Evolutionary conservation across 2,113 vertebrate species (phyloP).

Genomic region (Pluvianellus socialis): DNA sequence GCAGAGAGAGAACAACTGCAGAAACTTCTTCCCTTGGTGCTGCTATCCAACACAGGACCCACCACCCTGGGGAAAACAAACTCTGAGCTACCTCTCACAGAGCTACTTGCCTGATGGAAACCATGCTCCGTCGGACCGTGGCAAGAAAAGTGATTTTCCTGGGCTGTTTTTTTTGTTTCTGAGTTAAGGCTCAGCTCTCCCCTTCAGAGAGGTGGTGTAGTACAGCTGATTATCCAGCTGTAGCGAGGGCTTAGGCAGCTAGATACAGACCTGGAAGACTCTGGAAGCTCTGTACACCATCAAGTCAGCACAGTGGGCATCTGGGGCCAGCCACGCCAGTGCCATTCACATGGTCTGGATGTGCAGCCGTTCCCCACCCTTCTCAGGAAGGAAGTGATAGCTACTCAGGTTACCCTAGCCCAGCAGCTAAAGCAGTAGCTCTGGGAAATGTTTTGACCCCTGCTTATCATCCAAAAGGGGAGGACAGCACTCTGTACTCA

Average conservation of each 20-base stretch:
- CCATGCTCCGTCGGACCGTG: rapidly evolving
- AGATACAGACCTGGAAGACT: background rate
- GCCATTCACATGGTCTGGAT: background rate
- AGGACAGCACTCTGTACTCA: background rate
- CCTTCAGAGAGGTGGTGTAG: background rate
- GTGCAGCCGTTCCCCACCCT: background rate
- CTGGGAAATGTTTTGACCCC: background rate
- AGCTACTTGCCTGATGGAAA: background rate
- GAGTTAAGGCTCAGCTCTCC: background rate
- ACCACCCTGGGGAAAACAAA: background rate
- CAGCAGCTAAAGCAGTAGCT: background rate
- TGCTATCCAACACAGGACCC: background rate
- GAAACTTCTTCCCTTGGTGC: background rate
- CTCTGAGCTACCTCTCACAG: background rate
- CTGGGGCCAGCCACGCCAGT: rapidly evolving
- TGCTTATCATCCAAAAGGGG: background rate
- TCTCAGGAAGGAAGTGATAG: background rate
- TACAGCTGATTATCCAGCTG: rapidly evolving
- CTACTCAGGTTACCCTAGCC: background rate
- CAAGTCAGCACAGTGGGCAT: background rate
- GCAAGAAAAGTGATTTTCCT: background rate
- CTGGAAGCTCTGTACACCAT: background rate
- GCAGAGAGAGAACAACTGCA: background rate
- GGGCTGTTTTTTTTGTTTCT: background rate
- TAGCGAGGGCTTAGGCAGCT: background rate